Base-by-base conservation (phyloP, 1,140 invertebrate species). In the Cherax quadricarinatus region DNA sequence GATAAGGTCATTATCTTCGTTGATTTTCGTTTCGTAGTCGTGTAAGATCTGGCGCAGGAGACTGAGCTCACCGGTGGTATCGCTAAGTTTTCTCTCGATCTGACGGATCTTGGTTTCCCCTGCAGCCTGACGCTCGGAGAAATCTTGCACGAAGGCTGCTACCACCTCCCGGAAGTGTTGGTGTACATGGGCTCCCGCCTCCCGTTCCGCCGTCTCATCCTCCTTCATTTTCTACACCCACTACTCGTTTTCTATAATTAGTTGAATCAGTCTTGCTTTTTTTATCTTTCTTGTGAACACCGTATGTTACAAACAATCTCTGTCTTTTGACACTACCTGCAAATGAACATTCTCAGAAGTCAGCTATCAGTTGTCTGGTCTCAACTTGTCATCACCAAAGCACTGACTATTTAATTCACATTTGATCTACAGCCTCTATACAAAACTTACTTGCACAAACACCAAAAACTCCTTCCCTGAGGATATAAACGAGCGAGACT, bases 91-190 rank as follows among this genome's bases (percentile, higher is more conserved):
- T 24, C 79, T 82, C 88, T 89, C 88, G 30, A 82, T 79, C 49
- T 82, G 79, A 2, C 79, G 62, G 57, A 89, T 49, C 60, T 83
- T 82, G 12, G 12, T 60, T 48, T 89, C 88, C 5, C 88, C 80
- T 24, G 57, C 88, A 4, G 80, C 88, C 81, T 89, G 88, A 18
- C 88, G 60, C 9, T 75, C 18, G 62, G 85, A 75, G 85, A 87
- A 87, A 14, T 75, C 85, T 48, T 87, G 70, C 21, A 87, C 85
- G 85, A 87, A 87, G 16, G 51, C 49, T 41, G 73, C 66, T 48
- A 87, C 48, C 6, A 87, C 70, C 62, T 87, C 66, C 30, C 85
- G 66, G 14, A 87, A 41, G 21, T 87, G 85, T 21, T 83, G 81
- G 49, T 57, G 81, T 49, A 7, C 57, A 2, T 41, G 30, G 53